Conservation (phyloP, 92 coral and sea anemone genomes). For the Epizoanthus stellaris region DNA sequence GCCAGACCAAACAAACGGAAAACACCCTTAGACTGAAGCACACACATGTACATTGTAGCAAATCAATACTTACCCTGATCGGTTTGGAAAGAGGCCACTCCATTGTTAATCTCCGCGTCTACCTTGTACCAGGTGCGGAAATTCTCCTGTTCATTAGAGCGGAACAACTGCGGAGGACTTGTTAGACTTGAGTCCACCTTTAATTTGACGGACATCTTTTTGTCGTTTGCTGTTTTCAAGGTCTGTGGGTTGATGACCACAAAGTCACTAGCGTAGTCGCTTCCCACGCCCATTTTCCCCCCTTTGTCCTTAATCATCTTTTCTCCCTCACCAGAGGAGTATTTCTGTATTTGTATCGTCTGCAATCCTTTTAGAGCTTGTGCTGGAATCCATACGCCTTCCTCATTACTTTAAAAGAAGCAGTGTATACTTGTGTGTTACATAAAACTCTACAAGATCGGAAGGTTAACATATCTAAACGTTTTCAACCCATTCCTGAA, state of each 20-base stretch:
- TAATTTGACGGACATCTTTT: constrained; percentile 70
- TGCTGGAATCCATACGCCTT: constrained; percentile 78
- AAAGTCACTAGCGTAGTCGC: constrained; percentile 90
- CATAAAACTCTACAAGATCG: no score
- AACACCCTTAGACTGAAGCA: no score
- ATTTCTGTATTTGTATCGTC: constrained; percentile 71
- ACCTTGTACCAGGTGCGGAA: constrained; percentile 86
- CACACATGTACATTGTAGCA: no score
- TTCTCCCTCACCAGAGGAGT: constrained; percentile 85
- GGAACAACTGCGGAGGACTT: constrained; percentile 76
- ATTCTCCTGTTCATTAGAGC: constrained; percentile 67
- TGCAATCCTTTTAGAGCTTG: constrained; percentile 68
- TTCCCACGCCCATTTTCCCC: constrained; percentile 92
- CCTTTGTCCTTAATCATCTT: constrained; percentile 74
- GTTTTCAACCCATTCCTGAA: no score
- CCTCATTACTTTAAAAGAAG: constrained; percentile 44
- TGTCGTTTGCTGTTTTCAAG: constrained; percentile 57
- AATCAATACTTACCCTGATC: constrained; percentile 62
- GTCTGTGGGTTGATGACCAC: constrained; percentile 83
- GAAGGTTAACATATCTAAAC: no score
- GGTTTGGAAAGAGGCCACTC: constrained; percentile 69
- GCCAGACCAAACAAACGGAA: no score
- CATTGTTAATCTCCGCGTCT: constrained; percentile 63
- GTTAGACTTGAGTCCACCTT: constrained; percentile 78
- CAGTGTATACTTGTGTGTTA: neutral